Base-by-base conservation (phyloP, 2,888 invertebrate genomes). In the Drosophila tripunctata region DNA sequence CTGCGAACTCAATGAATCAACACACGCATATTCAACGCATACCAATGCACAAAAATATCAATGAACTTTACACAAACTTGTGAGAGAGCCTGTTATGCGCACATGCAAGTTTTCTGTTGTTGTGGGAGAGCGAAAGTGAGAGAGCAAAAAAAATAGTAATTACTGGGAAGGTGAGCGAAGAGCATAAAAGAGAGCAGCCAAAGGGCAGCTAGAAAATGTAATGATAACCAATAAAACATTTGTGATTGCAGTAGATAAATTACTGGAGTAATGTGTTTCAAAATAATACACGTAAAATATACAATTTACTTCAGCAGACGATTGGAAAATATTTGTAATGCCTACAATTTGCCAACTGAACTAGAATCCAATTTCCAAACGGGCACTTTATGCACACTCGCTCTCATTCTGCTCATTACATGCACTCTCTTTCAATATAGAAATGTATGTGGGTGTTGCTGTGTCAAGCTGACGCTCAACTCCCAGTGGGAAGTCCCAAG, bases 1-100 rank as follows among this genome's bases (percentile, higher is more conserved):
- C 67, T 51, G 58, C 70, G 67, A 71, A 67, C 87, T 89, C 81
- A 88, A 89, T 89, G 89, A 89, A 89, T 89, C 87, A 76, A 75
- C 78, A 77, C 65, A 81, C 68, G 62, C 72, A 75, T n/a, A n/a
- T 63, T 74, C 64, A 78, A 60, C 67, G 47, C 64, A 89, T 68
- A 87, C 86, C 70, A 78, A 72, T 81, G 82, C 84, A 85, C 68
- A 75, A 87, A 89, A 87, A 89, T 89, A 89, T 89, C 89, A 89
- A 89, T 89, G 89, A 89, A 89, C 89, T 88, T 87, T 87, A 78
- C 75, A 70, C 62, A 80, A 84, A 77, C 74, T 71, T 67, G 68
- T 52, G 65, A n/a, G n/a, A n/a, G n/a, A 78, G 64, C 65, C 67
- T 66, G 60, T 63, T 67, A 48, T 67, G 68, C 61, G 64, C 75